These are phyloP conservation scores for Rhagonycha lutea DNA, from an alignment of 2,888 invertebrate species.

Conservation along the genomic window DNA sequence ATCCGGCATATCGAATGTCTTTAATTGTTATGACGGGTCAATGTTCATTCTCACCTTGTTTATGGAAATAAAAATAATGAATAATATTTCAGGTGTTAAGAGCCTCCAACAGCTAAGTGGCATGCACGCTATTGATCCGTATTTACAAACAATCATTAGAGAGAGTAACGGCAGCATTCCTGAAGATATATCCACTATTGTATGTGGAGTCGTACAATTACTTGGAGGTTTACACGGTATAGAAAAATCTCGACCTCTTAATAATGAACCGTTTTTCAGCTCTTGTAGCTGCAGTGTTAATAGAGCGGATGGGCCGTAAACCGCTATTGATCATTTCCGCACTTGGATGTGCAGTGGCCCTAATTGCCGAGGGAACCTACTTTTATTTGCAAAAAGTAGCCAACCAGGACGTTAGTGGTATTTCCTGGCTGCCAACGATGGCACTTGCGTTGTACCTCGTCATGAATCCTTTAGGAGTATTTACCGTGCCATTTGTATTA, in stretches of 20 bases:
- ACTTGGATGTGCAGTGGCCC: constrained; percentile 59
- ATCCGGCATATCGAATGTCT: constrained; percentile 24
- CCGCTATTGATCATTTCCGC: constrained; percentile 61
- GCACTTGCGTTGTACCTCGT: constrained; percentile 63
- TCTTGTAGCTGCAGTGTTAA: constrained; percentile 42
- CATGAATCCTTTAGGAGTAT: constrained; percentile 63
- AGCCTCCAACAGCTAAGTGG: neutral
- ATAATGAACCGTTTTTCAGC: neutral
- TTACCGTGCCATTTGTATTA: constrained; percentile 65
- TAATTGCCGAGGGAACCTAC: constrained; percentile 59
- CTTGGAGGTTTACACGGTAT: neutral
- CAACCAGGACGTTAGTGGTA: constrained; percentile 48
- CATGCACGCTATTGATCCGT: neutral
- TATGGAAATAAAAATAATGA: neutral
- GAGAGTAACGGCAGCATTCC: neutral
- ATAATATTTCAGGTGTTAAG: neutral
- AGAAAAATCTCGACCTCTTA: neutral
- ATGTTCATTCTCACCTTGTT: neutral
- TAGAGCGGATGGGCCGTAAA: constrained; percentile 61
- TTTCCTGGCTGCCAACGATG: constrained; percentile 60
- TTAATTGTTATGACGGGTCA: constrained; percentile 26
- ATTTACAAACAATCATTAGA: neutral
- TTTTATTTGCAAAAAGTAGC: constrained; percentile 59
- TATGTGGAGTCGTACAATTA: neutral
- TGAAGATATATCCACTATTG: neutral